Percentiles rank a stretch among this genome's conserved stretches.
Evolutionary conservation across 64 coral and sea anemone species (phyloP).

Genomic region (Acropora yongei): DNA sequence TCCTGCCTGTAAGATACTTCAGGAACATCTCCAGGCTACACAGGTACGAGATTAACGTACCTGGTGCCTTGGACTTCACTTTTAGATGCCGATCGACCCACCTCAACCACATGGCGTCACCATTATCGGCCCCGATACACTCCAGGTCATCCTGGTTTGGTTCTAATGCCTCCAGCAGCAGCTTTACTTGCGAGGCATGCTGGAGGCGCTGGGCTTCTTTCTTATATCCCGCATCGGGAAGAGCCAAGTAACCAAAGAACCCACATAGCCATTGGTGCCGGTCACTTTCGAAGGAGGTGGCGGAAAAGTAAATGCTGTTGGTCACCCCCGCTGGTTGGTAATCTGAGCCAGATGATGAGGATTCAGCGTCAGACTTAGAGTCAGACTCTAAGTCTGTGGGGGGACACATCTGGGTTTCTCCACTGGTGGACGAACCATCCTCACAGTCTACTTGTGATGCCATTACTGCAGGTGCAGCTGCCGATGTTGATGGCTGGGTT

Average conservation of each 20-base stretch:
- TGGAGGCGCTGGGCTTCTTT: neutral
- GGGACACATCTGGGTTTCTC: too few relatives aligned
- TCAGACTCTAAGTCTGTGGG: too few relatives aligned
- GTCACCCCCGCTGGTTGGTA: too few relatives aligned
- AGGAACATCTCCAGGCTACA: too few relatives aligned
- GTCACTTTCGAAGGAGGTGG: neutral
- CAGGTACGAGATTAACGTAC: too few relatives aligned
- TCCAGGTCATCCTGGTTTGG: neutral
- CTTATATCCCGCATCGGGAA: neutral
- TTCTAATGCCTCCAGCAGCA: neutral
- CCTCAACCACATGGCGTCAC: neutral
- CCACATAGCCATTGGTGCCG: slow-evolving; percentile 25
- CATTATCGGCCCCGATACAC: neutral
- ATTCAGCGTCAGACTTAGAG: too few relatives aligned
- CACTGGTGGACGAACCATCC: too few relatives aligned
- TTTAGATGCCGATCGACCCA: neutral
- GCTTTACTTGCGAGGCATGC: neutral
- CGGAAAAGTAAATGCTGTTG: neutral
- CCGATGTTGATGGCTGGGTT: too few relatives aligned
- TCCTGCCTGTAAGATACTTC: too few relatives aligned
- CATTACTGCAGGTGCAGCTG: too few relatives aligned
- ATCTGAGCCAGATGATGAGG: too few relatives aligned
- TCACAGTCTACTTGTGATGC: too few relatives aligned
- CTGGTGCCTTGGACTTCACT: neutral
- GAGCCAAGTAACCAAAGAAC: neutral